A percentile compares a stretch with the other conserved stretches of the same genome.
Conservation (phyloP, 2,113 vertebrate species). For the Lophura nycthemera region DNA sequence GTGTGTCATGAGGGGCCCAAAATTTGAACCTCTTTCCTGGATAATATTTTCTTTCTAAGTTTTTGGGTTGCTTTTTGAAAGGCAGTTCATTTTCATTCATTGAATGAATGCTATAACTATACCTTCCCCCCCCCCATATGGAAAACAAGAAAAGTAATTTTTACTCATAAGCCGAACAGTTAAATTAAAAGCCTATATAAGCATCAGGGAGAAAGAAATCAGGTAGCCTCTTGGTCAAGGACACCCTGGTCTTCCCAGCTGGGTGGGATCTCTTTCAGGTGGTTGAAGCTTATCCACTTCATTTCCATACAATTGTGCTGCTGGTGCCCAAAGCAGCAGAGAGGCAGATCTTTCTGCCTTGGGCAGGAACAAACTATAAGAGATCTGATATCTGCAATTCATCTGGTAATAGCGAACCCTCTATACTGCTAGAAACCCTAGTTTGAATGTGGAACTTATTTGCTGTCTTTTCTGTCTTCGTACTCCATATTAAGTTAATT, state of each 20-base stretch:
- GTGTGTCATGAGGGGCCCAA: not conserved
- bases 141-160: not conserved
- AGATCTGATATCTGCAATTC: not conserved
- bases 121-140: not conserved
- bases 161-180: not conserved
- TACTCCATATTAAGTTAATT: not conserved
- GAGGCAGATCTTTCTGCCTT: not conserved
- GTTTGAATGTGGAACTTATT: not conserved
- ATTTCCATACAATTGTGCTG: not conserved
- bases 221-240: not conserved
- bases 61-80: not conserved
- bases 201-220: not conserved
- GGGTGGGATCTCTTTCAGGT: not conserved
- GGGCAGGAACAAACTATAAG: not conserved
- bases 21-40: not conserved
- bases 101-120: not conserved
- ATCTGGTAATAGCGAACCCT: not conserved
- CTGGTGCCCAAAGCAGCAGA: not conserved
- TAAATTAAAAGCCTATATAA: not conserved
- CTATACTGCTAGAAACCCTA: not conserved
- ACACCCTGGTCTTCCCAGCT: not conserved
- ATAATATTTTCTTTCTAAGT: not conserved
- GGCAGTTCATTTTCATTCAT: not conserved
- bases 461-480: not conserved
- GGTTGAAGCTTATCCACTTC: not conserved